Conservation (phyloP, 2,888 invertebrate genomes). For the Drosophila kanekoi region DNA sequence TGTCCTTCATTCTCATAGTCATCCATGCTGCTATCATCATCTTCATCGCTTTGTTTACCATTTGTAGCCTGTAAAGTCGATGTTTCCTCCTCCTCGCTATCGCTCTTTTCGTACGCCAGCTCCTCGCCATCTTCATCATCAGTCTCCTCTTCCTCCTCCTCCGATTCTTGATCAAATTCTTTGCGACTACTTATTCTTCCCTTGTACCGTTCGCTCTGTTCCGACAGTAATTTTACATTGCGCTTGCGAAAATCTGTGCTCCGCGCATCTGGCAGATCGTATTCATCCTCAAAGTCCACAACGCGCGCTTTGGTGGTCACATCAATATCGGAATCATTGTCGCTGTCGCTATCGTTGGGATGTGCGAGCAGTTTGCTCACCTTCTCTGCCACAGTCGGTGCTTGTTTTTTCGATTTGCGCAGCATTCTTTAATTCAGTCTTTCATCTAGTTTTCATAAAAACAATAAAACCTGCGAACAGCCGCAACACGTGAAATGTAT, state of each 20-base stretch:
- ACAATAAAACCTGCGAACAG: conserved; percentile 10
- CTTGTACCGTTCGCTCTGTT: conserved; percentile 90
- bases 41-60: conserved; percentile 54
- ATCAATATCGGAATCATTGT: conserved; percentile 85
- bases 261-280: conserved; percentile 82
- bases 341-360: conserved; percentile 87
- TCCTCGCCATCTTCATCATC: conserved; percentile 56
- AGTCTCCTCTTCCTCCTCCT: conserved; percentile 12
- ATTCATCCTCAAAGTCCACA: conserved; percentile 83
- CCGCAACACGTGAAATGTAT: conserved; percentile 50
- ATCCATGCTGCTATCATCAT: conserved; percentile 35
- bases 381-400: conserved; percentile 87
- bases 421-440: conserved; percentile 47
- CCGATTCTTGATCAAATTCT: conserved; percentile 68
- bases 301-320: conserved; percentile 87
- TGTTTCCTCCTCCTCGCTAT: conserved; percentile 52
- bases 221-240: conserved; percentile 89
- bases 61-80: conserved; percentile 44
- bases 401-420: conserved; percentile 60
- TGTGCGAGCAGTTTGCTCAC: conserved; percentile 88
- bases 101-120: not conserved
- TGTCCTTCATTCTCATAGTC: conserved; percentile 18
- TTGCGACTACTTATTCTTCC: conserved; percentile 90
- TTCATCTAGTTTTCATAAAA: conserved; percentile 43
- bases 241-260: conserved; percentile 89